Evolutionary conservation across 2,888 invertebrate species (phyloP).

Genomic region (Drosophila putrida): DNA sequence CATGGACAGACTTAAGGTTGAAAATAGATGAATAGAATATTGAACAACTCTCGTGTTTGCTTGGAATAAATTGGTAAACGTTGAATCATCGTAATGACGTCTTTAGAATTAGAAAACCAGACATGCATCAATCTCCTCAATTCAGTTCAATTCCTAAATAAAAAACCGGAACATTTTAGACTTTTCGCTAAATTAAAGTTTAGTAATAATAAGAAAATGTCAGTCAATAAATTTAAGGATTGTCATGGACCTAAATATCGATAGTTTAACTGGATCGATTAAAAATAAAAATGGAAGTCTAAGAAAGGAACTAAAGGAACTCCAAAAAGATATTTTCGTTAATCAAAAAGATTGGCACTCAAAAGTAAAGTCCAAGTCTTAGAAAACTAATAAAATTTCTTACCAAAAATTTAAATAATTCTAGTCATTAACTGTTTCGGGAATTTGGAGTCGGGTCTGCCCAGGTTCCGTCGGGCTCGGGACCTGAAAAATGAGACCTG

Average conservation of each 20-base stretch:
- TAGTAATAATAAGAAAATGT: neutral
- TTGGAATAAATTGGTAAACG: neutral
- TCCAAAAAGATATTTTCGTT: neutral
- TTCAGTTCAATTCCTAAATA: no score
- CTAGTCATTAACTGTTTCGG: no score
- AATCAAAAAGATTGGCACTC: neutral
- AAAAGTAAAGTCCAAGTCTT: no score
- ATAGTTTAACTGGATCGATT: conserved; percentile 2
- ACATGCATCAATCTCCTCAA: neutral
- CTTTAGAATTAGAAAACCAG: neutral
- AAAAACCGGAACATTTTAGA: conserved; percentile 2
- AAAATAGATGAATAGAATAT: neutral
- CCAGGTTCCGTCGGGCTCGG: no score
- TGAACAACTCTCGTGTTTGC: neutral
- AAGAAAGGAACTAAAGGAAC: neutral
- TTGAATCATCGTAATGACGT: conserved; percentile 6
- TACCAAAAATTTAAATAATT: no score
- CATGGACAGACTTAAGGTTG: neutral
- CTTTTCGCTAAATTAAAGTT: neutral
- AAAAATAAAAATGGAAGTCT: neutral
- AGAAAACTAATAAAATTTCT: no score
- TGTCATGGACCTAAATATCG: conserved; percentile 1
- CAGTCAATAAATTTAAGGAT: conserved; percentile 5
- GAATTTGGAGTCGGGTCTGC: no score
- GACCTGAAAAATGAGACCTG: no score